Percentiles rank a stretch among this genome's conserved stretches.
Conservation (phyloP, 2,888 invertebrate genomes). For the Ephialtes manifestator region DNA sequence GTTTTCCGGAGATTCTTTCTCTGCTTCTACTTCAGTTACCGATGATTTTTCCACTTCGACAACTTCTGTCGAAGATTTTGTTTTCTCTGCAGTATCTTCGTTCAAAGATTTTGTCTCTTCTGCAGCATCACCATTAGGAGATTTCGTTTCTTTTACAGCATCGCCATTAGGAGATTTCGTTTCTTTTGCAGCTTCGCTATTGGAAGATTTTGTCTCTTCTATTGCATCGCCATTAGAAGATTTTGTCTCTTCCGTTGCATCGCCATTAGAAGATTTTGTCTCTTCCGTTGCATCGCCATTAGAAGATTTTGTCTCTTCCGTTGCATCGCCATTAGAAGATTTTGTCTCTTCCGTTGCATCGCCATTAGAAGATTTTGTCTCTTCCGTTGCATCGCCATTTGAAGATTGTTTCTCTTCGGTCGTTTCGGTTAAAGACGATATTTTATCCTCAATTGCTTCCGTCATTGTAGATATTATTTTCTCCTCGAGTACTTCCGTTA, state of each 20-base stretch:
- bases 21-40: background rate
- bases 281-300: background rate
- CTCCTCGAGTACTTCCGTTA: background rate
- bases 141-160: background rate
- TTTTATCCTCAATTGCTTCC: background rate
- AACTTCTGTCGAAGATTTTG: background rate
- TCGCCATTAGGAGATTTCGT: background rate
- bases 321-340: background rate
- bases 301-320: constrained; percentile 16
- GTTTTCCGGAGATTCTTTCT: background rate
- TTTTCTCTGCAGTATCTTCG: background rate
- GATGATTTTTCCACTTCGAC: background rate
- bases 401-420: constrained; percentile 16
- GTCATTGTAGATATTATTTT: background rate
- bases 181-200: background rate
- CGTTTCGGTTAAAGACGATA: constrained; percentile 17
- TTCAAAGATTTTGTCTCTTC: background rate
- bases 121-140: background rate
- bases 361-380: background rate
- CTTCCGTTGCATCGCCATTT: background rate
- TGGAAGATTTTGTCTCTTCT: background rate
- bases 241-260: background rate
- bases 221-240: background rate
- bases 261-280: background rate
- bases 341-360: background rate